These are phyloP conservation scores for Oreochromis grahami DNA, from an alignment of 2,797 vertebrate species.

Conservation along the genomic window DNA sequence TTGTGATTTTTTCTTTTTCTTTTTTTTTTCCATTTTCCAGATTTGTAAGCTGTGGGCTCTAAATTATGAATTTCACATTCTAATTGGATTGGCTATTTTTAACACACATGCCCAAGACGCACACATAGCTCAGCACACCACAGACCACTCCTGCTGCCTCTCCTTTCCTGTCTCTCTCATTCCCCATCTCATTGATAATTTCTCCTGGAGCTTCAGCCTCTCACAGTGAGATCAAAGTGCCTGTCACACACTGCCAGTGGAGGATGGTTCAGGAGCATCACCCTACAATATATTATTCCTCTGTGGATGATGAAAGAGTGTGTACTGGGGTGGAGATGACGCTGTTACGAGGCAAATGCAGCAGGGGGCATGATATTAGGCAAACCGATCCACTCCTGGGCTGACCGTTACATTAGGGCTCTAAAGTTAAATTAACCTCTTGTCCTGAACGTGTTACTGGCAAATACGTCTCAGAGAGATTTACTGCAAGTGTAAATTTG, in stretches of 20 bases:
- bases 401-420: background rate
- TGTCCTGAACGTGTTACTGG: slow-evolving; percentile 1
- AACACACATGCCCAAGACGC: background rate
- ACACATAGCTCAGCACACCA: background rate
- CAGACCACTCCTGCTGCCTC: background rate
- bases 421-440: slow-evolving; percentile 28
- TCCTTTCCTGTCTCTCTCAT: slow-evolving; percentile 42
- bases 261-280: slow-evolving; percentile 67
- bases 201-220: slow-evolving; percentile 73
- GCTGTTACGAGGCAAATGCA: slow-evolving; percentile 67
- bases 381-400: slow-evolving; percentile 17
- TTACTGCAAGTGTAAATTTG: background rate
- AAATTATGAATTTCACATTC: slow-evolving; percentile 69
- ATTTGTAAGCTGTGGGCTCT: slow-evolving; percentile 30
- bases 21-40: background rate
- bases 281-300: slow-evolving; percentile 70
- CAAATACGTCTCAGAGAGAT: background rate
- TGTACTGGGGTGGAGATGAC: slow-evolving; percentile 55
- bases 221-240: slow-evolving; percentile 77
- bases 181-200: slow-evolving; percentile 77
- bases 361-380: slow-evolving; percentile 34
- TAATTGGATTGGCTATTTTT: slow-evolving; percentile 68
- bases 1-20: slow-evolving; percentile 17
- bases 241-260: slow-evolving; percentile 73
- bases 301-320: slow-evolving; percentile 73